Conservation (phyloP, 2,113 vertebrate species). For the Gasterosteus aculeatus region DNA sequence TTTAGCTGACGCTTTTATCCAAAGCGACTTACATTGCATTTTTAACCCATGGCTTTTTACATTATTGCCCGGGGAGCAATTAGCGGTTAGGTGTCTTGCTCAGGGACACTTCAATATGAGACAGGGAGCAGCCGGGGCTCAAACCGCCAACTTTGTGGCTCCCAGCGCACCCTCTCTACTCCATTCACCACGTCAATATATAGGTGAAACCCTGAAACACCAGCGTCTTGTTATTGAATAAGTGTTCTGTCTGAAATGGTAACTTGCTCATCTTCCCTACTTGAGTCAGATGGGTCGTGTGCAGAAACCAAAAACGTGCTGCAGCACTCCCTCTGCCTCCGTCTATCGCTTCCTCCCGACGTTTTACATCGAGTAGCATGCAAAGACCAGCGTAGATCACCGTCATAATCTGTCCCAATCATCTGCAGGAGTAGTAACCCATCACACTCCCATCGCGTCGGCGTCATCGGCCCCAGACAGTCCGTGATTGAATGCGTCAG, state of each 20-base stretch:
- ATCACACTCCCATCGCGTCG: slow-evolving; percentile 33
- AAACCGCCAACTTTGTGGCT: no score
- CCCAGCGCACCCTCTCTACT: no score
- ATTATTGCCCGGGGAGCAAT: no score
- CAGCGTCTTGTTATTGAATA: neutral
- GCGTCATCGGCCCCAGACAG: slow-evolving; percentile 22
- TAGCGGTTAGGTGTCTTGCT: no score
- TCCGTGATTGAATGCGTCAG: slow-evolving; percentile 13
- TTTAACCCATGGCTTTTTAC: no score
- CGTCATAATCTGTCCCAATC: slow-evolving; percentile 35
- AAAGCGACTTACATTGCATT: no score
- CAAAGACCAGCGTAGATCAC: slow-evolving; percentile 30
- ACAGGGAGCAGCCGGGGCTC: no score
- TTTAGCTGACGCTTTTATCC: no score
- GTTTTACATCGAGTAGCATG: slow-evolving; percentile 22
- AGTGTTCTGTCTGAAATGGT: neutral
- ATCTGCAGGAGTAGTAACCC: slow-evolving; percentile 36
- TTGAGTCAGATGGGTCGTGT: neutral
- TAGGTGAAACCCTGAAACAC: neutral
- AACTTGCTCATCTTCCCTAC: neutral
- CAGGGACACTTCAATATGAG: no score
- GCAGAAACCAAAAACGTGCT: neutral
- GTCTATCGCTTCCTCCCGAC: slow-evolving; percentile 10
- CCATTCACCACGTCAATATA: neutral
- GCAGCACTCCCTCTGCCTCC: neutral